phyloP scores from a whole-genome alignment of 2,113 vertebrate genomes.

The Gulo gulo region DNA sequence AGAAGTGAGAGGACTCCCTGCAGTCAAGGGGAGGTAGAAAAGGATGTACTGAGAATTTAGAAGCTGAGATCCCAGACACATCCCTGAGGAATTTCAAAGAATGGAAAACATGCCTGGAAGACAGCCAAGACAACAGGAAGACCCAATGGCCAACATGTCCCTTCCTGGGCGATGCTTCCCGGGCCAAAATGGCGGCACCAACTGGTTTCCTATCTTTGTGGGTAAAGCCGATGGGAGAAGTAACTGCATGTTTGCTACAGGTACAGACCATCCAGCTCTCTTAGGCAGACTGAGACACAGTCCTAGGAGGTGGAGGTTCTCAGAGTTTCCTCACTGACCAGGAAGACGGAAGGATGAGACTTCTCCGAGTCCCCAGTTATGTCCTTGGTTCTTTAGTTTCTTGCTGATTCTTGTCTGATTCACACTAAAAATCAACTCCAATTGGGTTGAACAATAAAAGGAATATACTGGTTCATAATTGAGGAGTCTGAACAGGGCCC shows the following conservation, averaged over 20 bases:
- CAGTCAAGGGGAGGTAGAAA: not conserved
- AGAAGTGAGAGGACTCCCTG: not conserved
- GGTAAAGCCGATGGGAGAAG: not conserved
- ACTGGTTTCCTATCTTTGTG: not conserved
- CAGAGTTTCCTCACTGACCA: not conserved
- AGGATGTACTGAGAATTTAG: accelerated
- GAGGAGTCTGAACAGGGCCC: not conserved
- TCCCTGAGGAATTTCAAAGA: not conserved
- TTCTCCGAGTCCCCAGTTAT: accelerated
- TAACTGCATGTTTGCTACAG: accelerated
- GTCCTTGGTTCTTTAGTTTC: not conserved
- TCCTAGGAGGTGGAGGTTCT: too few relatives aligned
- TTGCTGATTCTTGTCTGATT: not conserved
- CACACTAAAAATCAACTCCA: not conserved
- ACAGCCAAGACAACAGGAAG: not conserved
- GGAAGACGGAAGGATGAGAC: not conserved
- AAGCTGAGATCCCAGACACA: not conserved
- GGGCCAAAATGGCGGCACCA: too few relatives aligned
- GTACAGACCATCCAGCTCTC: accelerated
- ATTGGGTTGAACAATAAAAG: not conserved
- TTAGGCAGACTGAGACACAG: accelerated
- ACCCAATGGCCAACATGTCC: accelerated
- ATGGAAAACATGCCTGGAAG: not conserved
- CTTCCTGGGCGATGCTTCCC: not conserved
- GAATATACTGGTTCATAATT: accelerated